Evolutionary conservation across 2,113 vertebrate species (phyloP).

Genomic region (Gnathonemus echidnorhynchus): DNA sequence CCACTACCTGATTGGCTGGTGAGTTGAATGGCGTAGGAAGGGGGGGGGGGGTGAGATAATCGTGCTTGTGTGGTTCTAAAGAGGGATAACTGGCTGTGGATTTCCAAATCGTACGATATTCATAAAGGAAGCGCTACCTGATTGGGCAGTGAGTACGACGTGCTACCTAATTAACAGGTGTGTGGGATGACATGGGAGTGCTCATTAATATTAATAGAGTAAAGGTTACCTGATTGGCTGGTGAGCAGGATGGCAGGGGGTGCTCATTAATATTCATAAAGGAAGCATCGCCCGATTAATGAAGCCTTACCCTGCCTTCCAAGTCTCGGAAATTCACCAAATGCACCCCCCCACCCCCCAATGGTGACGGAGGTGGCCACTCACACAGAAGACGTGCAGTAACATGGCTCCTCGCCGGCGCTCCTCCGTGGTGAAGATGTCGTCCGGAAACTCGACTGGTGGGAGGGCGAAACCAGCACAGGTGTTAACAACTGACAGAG

Average conservation of each 20-base stretch:
- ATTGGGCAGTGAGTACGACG: neutral
- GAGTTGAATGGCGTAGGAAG: neutral
- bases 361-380: conserved; percentile 22
- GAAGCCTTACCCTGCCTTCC: neutral
- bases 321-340: neutral
- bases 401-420: conserved; percentile 60
- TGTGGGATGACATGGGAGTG: too few relatives aligned
- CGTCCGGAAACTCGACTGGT: conserved; percentile 66
- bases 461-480: neutral
- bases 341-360: too few relatives aligned
- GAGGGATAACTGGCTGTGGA: neutral
- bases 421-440: conserved; percentile 60
- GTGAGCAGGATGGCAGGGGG: neutral
- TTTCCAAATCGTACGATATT: neutral
- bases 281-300: neutral
- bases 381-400: conserved; percentile 66
- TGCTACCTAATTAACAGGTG: too few relatives aligned
- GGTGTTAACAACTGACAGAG: neutral
- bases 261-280: neutral
- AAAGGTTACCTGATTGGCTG: neutral
- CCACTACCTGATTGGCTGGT: neutral
- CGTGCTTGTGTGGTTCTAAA: neutral
- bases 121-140: neutral
- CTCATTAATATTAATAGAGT: too few relatives aligned
- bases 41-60: neutral